These are phyloP conservation scores for Lepisosteus osseus DNA, from an alignment of 2,113 vertebrate species.

Conservation along the genomic window DNA sequence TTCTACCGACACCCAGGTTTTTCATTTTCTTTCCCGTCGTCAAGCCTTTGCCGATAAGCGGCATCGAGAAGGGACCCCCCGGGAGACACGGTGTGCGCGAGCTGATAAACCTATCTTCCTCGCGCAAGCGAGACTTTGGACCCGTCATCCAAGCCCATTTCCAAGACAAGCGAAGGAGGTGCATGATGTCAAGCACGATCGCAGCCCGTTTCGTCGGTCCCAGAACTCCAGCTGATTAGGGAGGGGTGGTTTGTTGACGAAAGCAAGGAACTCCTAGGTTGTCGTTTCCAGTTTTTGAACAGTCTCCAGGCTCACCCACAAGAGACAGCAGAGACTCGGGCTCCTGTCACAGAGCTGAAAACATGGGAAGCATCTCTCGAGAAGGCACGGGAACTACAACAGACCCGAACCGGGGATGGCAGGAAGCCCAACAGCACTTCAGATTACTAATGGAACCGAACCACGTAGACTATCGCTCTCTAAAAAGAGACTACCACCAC, in stretches of 20 bases:
- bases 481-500: constrained; percentile 46
- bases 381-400: constrained; percentile 18
- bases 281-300: not conserved
- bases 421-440: constrained; percentile 5
- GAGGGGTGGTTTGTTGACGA: constrained; percentile 28
- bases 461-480: constrained; percentile 16
- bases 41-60: not conserved
- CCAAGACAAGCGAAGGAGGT: not conserved
- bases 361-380: constrained; percentile 38
- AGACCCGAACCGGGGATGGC: not conserved
- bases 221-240: not conserved
- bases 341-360: too few relatives aligned
- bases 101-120: constrained; percentile 5
- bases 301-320: not conserved
- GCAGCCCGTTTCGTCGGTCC: not conserved
- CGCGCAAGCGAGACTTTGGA: not conserved
- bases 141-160: not conserved
- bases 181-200: not conserved
- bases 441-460: constrained; percentile 13
- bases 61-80: too few relatives aligned
- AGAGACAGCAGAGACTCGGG: too few relatives aligned
- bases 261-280: not conserved
- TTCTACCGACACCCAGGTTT: too few relatives aligned
- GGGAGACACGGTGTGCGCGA: not conserved
- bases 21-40: not conserved